Percentiles rank a stretch among this genome's conserved stretches.
Evolutionary conservation across 2,888 invertebrate genomes (phyloP).

Genomic region (Homarus gammarus): DNA sequence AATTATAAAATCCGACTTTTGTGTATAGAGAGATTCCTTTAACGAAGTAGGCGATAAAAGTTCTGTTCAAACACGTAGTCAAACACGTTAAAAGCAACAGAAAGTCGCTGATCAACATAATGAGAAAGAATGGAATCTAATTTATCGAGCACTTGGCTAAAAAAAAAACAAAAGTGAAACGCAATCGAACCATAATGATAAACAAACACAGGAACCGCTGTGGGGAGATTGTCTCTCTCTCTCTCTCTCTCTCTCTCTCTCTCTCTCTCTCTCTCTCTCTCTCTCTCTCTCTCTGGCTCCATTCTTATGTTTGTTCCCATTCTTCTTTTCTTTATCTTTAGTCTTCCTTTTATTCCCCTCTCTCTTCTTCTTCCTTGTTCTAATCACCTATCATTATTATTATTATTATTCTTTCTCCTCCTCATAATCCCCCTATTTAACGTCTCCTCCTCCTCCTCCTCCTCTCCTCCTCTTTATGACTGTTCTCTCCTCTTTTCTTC

Average conservation of each 20-base stretch:
- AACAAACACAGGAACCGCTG: constrained; percentile 35
- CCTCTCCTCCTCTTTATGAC: neutral
- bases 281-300: constrained; percentile 34
- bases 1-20: neutral
- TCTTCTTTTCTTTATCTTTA: neutral
- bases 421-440: neutral
- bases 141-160: constrained; percentile 43
- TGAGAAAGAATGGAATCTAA: constrained; percentile 54
- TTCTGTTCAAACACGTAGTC: constrained; percentile 31
- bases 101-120: constrained; percentile 58
- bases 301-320: neutral
- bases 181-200: constrained; percentile 64
- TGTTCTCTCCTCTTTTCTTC: neutral
- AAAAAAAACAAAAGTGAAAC: constrained; percentile 11
- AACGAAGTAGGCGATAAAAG: constrained; percentile 44
- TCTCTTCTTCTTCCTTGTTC: constrained; percentile 17
- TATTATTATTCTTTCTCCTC: neutral
- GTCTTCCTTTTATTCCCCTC: constrained; percentile 16
- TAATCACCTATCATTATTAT: constrained; percentile 5
- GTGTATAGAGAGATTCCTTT: constrained; percentile 6
- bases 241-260: constrained; percentile 21
- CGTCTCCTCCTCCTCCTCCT: neutral
- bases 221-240: neutral
- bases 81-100: constrained; percentile 58
- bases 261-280: constrained; percentile 27